Evolutionary conservation across 2,888 invertebrate species (phyloP), one percentile per base, ranked within the genome.

Genomic region (Heteropelma amictum): DNA sequence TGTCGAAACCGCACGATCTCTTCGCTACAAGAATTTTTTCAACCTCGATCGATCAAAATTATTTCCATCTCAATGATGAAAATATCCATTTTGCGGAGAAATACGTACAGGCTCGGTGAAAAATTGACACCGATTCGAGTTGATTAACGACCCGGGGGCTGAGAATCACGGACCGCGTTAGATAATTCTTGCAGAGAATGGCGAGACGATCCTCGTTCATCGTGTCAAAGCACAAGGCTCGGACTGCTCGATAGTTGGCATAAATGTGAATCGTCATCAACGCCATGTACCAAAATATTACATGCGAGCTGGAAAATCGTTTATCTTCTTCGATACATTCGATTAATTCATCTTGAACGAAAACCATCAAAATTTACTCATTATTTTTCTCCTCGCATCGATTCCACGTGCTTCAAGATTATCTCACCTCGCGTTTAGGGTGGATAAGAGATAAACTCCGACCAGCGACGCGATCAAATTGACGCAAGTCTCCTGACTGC

Each of bases 401-500:
- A n/a, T 12, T 2, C 19, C 7, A 45, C 17, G 10, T 5, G 19
- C 45, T 38, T 38, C 4, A 6, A 14, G 12, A 14, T 88, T 90
- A n/a, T n/a, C n/a, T n/a, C 88, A 91, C 90, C 89, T 84, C 83
- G 91, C 90, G 89, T 91, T 92, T 80, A 94, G 92, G 78, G 90
- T 79, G 5, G 94, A 94, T 42, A 98, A 90, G 61, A 98, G 89
- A 40, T 94, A 89, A 53, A 98, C 91, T 64, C 96, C 97, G 64
- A 93, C 88, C 54, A 97, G 86, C 7, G 98, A 95, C 7, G 96
- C 98, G 38, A 95, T 89, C 47, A 98, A 91, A 90, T 98, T 98
- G 10, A 99, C 98, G 78, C 97, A 93, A 0, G 98, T 98, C 89
- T 99, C 99, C 90, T 99, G 99, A 75, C 98, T 97, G 4, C 97